Percentiles rank a stretch among this genome's conserved stretches.
Evolutionary conservation across 2,113 vertebrate species (phyloP).

Genomic region (Diadophis punctatus): DNA sequence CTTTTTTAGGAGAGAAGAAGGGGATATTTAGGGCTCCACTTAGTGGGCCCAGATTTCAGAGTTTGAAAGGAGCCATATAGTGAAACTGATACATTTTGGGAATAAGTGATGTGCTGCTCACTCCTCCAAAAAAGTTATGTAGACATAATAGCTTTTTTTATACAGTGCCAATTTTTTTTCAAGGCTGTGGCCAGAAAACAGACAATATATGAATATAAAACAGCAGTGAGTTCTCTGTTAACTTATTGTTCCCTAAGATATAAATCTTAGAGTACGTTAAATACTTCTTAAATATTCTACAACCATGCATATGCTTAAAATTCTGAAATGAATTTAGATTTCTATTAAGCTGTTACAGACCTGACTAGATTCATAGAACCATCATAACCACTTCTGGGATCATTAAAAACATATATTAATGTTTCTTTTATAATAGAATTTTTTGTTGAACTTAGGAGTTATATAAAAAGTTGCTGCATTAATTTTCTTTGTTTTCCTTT

Average conservation of each 20-base stretch:
- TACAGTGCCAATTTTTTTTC: not conserved
- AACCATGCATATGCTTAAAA: not conserved
- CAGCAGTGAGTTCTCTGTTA: too few species aligned
- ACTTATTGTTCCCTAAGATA: not conserved
- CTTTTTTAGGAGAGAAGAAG: not conserved
- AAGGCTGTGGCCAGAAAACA: not conserved
- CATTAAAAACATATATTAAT: constrained; percentile 14
- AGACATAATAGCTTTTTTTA: not conserved
- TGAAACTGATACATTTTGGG: not conserved
- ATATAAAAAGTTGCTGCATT: not conserved
- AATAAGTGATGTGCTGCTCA: not conserved
- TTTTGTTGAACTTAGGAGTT: not conserved
- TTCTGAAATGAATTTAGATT: not conserved
- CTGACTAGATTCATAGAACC: constrained; percentile 41
- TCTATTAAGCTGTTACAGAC: constrained; percentile 28
- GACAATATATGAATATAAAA: not conserved
- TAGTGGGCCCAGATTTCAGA: not conserved
- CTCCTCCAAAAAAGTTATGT: not conserved
- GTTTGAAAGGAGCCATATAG: not conserved
- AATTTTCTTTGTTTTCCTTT: constrained; percentile 17
- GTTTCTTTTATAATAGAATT: not conserved
- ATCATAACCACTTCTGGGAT: constrained; percentile 35
- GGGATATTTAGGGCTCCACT: not conserved
- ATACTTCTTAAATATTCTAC: constrained; percentile 25
- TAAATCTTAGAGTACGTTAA: constrained; percentile 25